These are phyloP conservation scores for Amphilophus citrinellus DNA, from an alignment of 2,113 vertebrate genomes.

Conservation along the genomic window DNA sequence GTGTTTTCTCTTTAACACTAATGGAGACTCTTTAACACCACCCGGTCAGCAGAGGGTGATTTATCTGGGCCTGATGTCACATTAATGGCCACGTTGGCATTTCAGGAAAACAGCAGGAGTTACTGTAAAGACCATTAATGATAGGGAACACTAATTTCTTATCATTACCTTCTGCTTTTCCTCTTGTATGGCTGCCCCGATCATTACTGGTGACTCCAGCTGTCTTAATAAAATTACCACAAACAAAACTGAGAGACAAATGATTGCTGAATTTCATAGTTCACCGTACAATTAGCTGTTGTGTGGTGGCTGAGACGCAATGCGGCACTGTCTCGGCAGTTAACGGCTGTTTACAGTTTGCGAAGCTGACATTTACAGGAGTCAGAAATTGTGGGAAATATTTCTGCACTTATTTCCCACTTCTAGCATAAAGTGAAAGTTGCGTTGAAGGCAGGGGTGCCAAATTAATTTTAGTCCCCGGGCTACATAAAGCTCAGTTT, in stretches of 20 bases:
- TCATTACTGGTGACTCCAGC: background rate
- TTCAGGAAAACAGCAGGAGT: background rate
- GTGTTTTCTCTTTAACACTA: constrained; percentile 43
- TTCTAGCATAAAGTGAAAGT: background rate
- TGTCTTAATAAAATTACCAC: constrained; percentile 4
- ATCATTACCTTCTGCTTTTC: background rate
- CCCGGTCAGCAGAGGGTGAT: background rate
- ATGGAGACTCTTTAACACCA: constrained; percentile 54
- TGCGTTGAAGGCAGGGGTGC: background rate
- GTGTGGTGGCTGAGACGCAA: background rate
- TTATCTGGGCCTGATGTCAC: constrained; percentile 6
- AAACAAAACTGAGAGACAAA: background rate
- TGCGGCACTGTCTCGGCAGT: background rate
- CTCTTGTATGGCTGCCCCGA: background rate
- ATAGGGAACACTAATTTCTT: constrained; percentile 7
- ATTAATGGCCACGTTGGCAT: background rate
- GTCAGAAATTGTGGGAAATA: background rate
- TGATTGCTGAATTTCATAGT: background rate
- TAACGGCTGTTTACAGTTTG: background rate
- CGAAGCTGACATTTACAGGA: background rate
- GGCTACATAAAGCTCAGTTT: background rate
- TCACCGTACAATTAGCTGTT: background rate
- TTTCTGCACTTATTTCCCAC: background rate
- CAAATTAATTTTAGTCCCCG: background rate
- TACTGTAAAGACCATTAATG: background rate